A percentile compares a stretch with the other conserved stretches of the same genome.
These are phyloP conservation scores for Drosophila aff. DNA, from an alignment of 1,140 invertebrate genomes.

Conservation along the genomic window DNA sequence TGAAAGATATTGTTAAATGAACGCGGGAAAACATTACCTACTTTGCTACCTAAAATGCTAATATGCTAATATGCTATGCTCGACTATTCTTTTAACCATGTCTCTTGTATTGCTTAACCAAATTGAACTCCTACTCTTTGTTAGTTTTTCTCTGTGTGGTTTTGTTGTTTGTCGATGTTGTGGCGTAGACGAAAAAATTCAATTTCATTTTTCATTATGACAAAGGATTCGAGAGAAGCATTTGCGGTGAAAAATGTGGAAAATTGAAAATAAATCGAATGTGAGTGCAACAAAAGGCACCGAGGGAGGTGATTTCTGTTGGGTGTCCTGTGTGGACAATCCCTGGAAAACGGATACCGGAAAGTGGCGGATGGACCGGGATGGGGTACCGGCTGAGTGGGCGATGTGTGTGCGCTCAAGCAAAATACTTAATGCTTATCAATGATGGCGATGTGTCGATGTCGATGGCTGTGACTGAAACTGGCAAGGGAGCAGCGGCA, in stretches of 20 bases:
- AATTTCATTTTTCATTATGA: conserved; percentile 84
- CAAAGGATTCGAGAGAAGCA: conserved; percentile 51
- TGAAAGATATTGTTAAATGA: no score
- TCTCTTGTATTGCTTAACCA: not conserved
- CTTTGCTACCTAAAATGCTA: not conserved
- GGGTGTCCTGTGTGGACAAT: conserved; percentile 16
- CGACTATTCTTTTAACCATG: not conserved
- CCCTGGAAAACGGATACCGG: conserved; percentile 1
- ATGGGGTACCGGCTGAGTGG: conserved; percentile 12
- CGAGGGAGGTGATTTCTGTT: conserved; percentile 16
- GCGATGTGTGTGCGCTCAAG: conserved; percentile 63
- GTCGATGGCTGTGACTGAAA: conserved; percentile 33
- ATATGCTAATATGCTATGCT: no score
- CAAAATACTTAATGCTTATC: conserved; percentile 79
- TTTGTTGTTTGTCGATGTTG: conserved; percentile 42
- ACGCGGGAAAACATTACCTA: not conserved
- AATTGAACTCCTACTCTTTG: conserved; percentile 5
- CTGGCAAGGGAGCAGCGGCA: conserved; percentile 41
- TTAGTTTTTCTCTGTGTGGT: conserved; percentile 12
- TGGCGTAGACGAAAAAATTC: conserved; percentile 73
- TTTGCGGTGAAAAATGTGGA: conserved; percentile 77
- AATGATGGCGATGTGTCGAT: conserved; percentile 59
- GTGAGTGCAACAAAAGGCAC: conserved; percentile 77
- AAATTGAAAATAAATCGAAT: conserved; percentile 84
- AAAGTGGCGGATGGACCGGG: not conserved